A percentile compares a stretch with the other conserved stretches of the same genome.
Evolutionary conservation across 1,140 invertebrate genomes (phyloP).

Genomic region (Cydia amplana): DNA sequence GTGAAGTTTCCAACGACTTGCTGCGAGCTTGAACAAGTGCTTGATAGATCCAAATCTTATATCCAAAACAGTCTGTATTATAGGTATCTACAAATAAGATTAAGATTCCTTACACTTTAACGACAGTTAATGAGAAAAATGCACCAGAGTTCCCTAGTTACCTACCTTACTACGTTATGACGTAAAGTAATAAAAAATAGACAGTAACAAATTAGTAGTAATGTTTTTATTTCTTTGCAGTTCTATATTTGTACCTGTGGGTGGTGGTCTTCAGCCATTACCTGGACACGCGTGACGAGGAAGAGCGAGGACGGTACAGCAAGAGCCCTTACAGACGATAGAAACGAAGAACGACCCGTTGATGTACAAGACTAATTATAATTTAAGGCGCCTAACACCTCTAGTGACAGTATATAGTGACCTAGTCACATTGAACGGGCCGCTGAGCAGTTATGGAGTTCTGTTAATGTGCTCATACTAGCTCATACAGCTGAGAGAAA

Average conservation of each 20-base stretch:
- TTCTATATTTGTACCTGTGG: constrained; percentile 87
- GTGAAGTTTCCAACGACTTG: no score
- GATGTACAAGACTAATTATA: background rate
- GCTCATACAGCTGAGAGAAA: background rate
- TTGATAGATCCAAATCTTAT: no score
- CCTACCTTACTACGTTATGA: no score
- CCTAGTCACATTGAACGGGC: background rate
- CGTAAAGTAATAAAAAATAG: no score
- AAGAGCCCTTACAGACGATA: constrained; percentile 84
- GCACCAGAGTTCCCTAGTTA: no score
- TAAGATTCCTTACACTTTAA: no score
- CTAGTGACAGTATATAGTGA: constrained; percentile 6
- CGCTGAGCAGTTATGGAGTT: background rate
- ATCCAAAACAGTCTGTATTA: no score
- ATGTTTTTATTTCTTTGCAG: constrained; percentile 75
- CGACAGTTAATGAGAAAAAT: no score
- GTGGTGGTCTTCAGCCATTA: constrained; percentile 90
- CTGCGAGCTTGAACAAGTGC: no score
- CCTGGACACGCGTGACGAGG: constrained; percentile 84
- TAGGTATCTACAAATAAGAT: no score
- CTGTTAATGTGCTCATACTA: background rate
- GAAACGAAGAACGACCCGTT: constrained; percentile 11
- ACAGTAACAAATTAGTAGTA: background rate
- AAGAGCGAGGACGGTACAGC: constrained; percentile 82
- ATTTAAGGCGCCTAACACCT: background rate